A percentile compares a stretch with the other conserved stretches of the same genome.
Conservation (phyloP, 1,140 invertebrate species). For the Idris sp. region DNA sequence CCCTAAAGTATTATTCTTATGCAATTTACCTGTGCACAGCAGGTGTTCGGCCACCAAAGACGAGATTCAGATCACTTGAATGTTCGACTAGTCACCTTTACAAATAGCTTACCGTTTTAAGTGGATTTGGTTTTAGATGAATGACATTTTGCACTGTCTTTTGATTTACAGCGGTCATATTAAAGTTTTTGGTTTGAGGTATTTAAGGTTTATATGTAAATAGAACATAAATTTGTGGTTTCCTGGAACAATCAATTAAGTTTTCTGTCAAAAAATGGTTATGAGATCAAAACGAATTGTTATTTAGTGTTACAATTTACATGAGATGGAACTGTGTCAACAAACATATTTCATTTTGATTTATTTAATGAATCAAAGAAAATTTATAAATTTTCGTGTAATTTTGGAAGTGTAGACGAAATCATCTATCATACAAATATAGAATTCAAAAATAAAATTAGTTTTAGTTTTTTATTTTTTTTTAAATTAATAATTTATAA, state of each 20-base stretch:
- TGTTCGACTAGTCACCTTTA: slow-evolving; percentile 28
- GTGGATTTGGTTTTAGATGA: slow-evolving; percentile 19
- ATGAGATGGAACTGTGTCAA: slow-evolving; percentile 6
- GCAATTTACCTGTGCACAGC: slow-evolving; percentile 55
- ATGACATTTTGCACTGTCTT: slow-evolving; percentile 20
- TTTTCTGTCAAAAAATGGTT: slow-evolving; percentile 22
- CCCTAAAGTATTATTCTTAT: slow-evolving; percentile 40
- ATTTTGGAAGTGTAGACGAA: neutral
- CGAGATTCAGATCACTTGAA: slow-evolving; percentile 55
- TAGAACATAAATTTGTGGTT: slow-evolving; percentile 49
- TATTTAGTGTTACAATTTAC: slow-evolving; percentile 15
- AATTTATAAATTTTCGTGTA: slow-evolving; percentile 1
- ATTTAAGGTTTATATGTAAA: slow-evolving; percentile 33
- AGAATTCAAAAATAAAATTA: neutral
- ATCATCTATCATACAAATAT: neutral
- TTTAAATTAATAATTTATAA: too few species aligned
- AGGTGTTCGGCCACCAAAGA: slow-evolving; percentile 50
- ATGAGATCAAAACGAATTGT: slow-evolving; percentile 13
- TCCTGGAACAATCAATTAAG: slow-evolving; percentile 27
- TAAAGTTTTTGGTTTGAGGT: slow-evolving; percentile 15
- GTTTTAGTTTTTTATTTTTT: neutral
- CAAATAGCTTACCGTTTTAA: slow-evolving; percentile 34
- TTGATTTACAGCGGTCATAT: slow-evolving; percentile 35
- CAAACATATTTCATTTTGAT: slow-evolving; percentile 15
- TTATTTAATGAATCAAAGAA: slow-evolving; percentile 9